Conservation (phyloP, 2,888 invertebrate genomes). For the Marronus borbonicus region DNA sequence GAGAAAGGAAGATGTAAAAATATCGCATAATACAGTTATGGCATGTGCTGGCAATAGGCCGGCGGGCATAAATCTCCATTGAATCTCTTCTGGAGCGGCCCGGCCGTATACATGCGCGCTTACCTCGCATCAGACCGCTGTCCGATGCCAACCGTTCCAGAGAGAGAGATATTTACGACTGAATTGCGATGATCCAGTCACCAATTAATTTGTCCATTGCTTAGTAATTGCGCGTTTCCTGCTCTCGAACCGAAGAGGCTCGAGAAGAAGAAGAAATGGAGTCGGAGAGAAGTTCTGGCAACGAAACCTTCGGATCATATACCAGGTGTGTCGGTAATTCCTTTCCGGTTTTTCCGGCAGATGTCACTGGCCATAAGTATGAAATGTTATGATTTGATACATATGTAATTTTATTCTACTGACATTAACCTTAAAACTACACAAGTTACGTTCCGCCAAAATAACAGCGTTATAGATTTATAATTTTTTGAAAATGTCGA, state of each 20-base stretch:
- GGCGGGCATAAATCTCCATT: constrained; percentile 65
- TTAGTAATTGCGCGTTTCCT: constrained; percentile 67
- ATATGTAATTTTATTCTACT: no score
- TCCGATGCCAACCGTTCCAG: constrained; percentile 50
- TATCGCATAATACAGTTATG: constrained; percentile 62
- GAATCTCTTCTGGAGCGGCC: constrained; percentile 60
- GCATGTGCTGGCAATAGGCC: constrained; percentile 61
- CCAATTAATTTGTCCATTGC: constrained; percentile 67
- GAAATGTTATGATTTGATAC: no score
- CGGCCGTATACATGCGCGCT: background rate
- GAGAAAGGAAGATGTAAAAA: constrained; percentile 50
- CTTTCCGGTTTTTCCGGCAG: no score
- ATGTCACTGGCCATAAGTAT: no score
- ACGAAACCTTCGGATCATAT: background rate
- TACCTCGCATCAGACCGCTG: constrained; percentile 36
- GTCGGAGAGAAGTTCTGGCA: constrained; percentile 18
- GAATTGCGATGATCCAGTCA: constrained; percentile 65
- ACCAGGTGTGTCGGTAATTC: no score
- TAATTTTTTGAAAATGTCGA: no score
- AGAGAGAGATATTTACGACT: constrained; percentile 62
- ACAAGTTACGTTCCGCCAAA: no score
- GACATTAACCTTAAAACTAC: no score
- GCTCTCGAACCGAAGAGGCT: constrained; percentile 56
- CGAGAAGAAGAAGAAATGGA: background rate
- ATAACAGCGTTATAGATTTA: no score